These are phyloP conservation scores for Thumatha senex DNA, from an alignment of 2,888 invertebrate species.

Conservation along the genomic window DNA sequence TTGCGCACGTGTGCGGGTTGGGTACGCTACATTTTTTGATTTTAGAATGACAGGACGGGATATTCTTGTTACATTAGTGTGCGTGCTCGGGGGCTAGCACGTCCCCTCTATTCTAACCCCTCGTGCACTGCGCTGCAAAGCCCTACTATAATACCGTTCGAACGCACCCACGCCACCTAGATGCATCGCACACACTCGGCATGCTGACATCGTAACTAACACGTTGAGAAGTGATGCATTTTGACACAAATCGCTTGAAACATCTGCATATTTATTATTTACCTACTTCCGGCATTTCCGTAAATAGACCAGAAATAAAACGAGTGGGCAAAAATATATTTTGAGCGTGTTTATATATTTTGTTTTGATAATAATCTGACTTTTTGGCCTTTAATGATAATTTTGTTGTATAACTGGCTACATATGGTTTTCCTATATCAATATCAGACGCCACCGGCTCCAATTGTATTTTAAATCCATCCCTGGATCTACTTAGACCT, in stretches of 20 bases:
- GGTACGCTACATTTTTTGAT: conserved; percentile 44
- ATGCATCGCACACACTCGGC: background rate
- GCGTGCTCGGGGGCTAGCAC: conserved; percentile 36
- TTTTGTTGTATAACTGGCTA: no score
- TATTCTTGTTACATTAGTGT: conserved; percentile 36
- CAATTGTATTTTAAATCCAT: no score
- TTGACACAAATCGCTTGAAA: background rate
- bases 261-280: background rate
- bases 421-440: no score
- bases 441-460: no score
- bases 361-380: no score
- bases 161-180: background rate
- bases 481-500: no score
- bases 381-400: no score
- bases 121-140: conserved; percentile 16
- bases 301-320: background rate
- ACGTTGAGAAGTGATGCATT: background rate
- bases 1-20: conserved; percentile 58
- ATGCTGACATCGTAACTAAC: background rate
- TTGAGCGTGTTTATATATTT: no score
- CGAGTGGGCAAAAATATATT: no score
- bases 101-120: conserved; percentile 44
- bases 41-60: conserved; percentile 39
- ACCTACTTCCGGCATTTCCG: background rate
- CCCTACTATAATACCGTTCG: background rate